phyloP scores from a whole-genome alignment of 2,797 vertebrate species.

The Bucorvus abyssinicus region DNA sequence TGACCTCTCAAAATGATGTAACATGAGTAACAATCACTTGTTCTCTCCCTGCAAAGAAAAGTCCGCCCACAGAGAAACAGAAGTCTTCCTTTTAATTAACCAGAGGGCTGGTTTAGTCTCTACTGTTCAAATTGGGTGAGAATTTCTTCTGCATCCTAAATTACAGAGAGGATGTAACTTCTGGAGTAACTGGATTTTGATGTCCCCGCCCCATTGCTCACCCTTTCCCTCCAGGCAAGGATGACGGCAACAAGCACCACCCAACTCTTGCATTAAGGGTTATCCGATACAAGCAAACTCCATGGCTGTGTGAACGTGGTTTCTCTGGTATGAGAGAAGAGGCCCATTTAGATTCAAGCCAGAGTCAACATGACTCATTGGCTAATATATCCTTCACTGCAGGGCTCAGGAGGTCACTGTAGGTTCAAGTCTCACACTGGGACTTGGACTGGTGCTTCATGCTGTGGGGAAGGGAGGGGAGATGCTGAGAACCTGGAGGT shows the following conservation, averaged over 20 bases:
- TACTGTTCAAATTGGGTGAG: not conserved
- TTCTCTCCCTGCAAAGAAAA: not conserved
- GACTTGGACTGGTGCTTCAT: constrained; percentile 38
- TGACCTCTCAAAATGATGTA: not conserved
- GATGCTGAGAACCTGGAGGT: constrained; percentile 37
- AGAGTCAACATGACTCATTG: constrained; percentile 69
- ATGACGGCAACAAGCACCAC: constrained; percentile 42
- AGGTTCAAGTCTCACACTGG: constrained; percentile 62
- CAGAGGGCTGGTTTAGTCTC: not conserved
- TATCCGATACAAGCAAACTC: not conserved
- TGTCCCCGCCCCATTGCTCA: constrained; percentile 43
- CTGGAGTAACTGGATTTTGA: constrained; percentile 35
- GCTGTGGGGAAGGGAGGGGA: constrained; percentile 38
- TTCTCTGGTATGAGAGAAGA: constrained; percentile 59
- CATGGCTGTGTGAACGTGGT: constrained; percentile 37
- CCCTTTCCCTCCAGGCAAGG: constrained; percentile 25
- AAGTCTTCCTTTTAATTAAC: not conserved
- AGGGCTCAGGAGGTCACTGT: constrained; percentile 58
- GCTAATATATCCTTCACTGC: constrained; percentile 56
- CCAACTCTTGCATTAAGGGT: not conserved
- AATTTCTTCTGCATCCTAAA: constrained; percentile 36
- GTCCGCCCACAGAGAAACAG: not conserved
- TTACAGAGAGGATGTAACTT: constrained; percentile 38
- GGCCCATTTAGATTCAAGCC: constrained; percentile 51
- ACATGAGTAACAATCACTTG: not conserved